phyloP scores from a whole-genome alignment of 2,888 invertebrate genomes.

The Calliopum simillimum region DNA sequence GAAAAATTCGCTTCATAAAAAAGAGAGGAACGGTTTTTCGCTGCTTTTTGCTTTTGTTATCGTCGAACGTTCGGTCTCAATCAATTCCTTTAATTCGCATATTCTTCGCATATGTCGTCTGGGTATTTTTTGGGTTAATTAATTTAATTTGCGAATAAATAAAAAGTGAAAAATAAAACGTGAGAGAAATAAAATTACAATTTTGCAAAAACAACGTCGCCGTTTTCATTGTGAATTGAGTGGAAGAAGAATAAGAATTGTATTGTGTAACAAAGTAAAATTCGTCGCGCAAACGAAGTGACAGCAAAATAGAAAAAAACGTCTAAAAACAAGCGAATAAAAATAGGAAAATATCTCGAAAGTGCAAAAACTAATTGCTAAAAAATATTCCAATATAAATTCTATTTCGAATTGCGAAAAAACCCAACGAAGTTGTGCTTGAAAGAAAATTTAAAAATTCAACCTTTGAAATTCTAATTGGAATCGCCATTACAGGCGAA shows the following conservation, averaged over 20 bases:
- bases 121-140: conserved; percentile 24
- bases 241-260: not conserved
- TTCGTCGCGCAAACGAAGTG: not conserved
- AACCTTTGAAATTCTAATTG: conserved; percentile 1
- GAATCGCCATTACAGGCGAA: not conserved
- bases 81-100: conserved; percentile 20
- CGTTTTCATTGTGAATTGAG: not conserved
- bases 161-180: not conserved
- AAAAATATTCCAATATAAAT: conserved; percentile 9
- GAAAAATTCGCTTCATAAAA: not conserved
- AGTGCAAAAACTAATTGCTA: not conserved
- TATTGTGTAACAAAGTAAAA: conserved; percentile 32
- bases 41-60: conserved; percentile 2
- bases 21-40: not conserved
- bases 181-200: not conserved
- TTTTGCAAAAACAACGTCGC: not conserved
- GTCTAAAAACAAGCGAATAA: not conserved
- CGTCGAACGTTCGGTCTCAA: conserved; percentile 1
- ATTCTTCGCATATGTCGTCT: conserved; percentile 26
- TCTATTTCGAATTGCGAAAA: not conserved
- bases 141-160: conserved; percentile 24
- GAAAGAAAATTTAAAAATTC: too few relatives aligned
- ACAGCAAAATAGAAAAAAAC: not conserved
- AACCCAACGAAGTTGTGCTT: not conserved
- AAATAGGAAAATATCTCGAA: not conserved